phyloP scores from a whole-genome alignment of 2,888 invertebrate species.

The Heliconius erato region DNA sequence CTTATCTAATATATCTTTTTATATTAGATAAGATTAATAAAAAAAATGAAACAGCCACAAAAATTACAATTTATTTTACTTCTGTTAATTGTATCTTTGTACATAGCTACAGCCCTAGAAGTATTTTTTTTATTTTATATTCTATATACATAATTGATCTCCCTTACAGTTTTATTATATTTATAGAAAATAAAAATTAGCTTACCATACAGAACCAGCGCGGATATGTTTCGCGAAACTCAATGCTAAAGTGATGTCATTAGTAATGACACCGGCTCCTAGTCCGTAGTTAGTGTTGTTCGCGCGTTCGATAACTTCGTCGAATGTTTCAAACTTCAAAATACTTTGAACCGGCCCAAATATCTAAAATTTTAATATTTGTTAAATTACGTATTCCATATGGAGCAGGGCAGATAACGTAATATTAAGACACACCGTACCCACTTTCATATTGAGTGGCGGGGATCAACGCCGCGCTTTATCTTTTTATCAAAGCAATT shows the following conservation, averaged over 20 bases:
- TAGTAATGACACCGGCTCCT: slow-evolving; percentile 94
- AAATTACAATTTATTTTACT: no score
- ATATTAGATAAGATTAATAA: no score
- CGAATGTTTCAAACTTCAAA: slow-evolving; percentile 92
- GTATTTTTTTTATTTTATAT: no score
- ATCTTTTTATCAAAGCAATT: background rate
- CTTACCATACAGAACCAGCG: slow-evolving; percentile 93
- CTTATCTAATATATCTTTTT: no score
- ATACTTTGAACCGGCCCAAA: slow-evolving; percentile 97
- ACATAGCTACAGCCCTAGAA: no score
- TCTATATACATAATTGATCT: no score
- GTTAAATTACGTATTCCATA: background rate
- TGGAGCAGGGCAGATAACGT: background rate
- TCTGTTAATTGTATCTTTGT: no score
- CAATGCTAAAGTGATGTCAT: slow-evolving; percentile 92
- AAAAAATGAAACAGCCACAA: no score
- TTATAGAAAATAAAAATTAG: background rate
- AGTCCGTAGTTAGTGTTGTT: slow-evolving; percentile 94
- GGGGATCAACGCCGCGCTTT: background rate
- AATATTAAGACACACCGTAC: background rate
- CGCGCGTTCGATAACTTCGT: slow-evolving; percentile 93
- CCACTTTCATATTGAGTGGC: background rate
- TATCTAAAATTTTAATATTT: slow-evolving; percentile 85
- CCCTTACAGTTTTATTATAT: no score
- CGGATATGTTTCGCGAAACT: slow-evolving; percentile 91